Base-by-base conservation (phyloP, 2,113 vertebrate species). In the Osmerus eperlanus region DNA sequence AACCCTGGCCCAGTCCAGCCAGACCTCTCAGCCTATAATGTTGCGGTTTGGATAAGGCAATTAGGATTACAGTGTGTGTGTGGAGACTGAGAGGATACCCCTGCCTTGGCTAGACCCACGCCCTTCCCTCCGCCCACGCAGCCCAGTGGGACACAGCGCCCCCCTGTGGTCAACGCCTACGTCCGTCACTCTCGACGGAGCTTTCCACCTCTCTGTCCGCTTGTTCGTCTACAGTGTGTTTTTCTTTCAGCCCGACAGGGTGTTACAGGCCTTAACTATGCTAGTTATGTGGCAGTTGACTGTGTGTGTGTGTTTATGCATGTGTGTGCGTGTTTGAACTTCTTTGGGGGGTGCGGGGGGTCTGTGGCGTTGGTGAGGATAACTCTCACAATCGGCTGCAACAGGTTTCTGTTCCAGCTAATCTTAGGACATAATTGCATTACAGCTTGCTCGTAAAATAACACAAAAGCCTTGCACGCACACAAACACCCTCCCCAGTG, bases 381-480 rank as follows among this genome's bases (percentile, higher is more conserved):
- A 7, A 16, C 28, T 47, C 25, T 23, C 32, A 25, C 55, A 68
- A 23, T 16, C 1, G 32, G 61, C 54, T 75, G 28, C 71, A 36
- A 41, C 68, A 67, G 71, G 71, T 76, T 73, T 80, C 56, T 58
- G 25, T 72, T 68, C 60, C 71, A 67, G 29, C 54, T 85, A 74
- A 82, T 83, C 84, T 79, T 25, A 72, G 71, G 14, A 51, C 53
- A 32, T 78, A 82, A 83, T 68, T 79, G 76, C 68, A 81, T 83
- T 83, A 83, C 71, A 72, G 52, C 64, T 74, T 75, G 63, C 25
- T 72, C 53, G 4, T 71, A 6, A 4, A 81, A 80, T 80, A 66
- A 80, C 76, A 78, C 70, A 67, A 68, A 80, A 73, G 61, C 25
- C 54, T 2, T 51, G 52, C 56, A 41, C 3, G 60, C 2, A 67